phyloP scores from a whole-genome alignment of 2,113 vertebrate species.

The Channa argus region DNA sequence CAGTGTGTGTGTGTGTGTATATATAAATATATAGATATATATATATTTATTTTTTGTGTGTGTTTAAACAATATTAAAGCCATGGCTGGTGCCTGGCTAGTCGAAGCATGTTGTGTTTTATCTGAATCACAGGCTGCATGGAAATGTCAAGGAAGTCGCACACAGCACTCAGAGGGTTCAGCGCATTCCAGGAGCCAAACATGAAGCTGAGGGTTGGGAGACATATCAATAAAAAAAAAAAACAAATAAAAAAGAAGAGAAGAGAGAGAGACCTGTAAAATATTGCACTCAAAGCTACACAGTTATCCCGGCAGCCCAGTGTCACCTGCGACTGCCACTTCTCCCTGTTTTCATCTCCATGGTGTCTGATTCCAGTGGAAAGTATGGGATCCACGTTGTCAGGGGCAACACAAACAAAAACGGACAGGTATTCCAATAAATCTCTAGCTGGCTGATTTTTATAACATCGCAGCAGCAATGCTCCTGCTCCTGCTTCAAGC shows the following conservation, averaged over 20 bases:
- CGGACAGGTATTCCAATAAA: constrained; percentile 79
- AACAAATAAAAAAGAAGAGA: neutral
- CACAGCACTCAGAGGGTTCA: constrained; percentile 52
- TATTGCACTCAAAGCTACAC: constrained; percentile 86
- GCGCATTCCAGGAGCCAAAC: constrained; percentile 65
- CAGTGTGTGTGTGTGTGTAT: constrained; percentile 32
- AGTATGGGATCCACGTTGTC: constrained; percentile 78
- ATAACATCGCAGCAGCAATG: constrained; percentile 63
- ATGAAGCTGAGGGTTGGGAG: constrained; percentile 64
- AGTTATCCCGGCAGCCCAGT: constrained; percentile 72
- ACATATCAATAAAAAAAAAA: constrained; percentile 34
- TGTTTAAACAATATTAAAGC: constrained; percentile 73
- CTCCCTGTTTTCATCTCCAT: constrained; percentile 75
- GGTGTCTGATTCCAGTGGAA: constrained; percentile 81
- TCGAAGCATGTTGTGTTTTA: constrained; percentile 77
- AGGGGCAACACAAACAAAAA: constrained; percentile 79
- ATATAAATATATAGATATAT: too few relatives aligned
- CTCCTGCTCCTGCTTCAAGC: constrained; percentile 72
- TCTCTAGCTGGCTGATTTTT: constrained; percentile 79
- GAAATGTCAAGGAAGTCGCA: constrained; percentile 70
- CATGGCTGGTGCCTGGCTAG: constrained; percentile 69
- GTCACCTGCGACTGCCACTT: constrained; percentile 76
- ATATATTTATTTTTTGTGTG: constrained; percentile 16
- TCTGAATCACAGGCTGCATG: constrained; percentile 77
- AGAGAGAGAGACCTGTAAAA: constrained; percentile 72